A percentile compares a stretch with the other conserved stretches of the same genome.
Conservation (phyloP, 2,888 invertebrate genomes). For the Sarcophaga variegata region DNA sequence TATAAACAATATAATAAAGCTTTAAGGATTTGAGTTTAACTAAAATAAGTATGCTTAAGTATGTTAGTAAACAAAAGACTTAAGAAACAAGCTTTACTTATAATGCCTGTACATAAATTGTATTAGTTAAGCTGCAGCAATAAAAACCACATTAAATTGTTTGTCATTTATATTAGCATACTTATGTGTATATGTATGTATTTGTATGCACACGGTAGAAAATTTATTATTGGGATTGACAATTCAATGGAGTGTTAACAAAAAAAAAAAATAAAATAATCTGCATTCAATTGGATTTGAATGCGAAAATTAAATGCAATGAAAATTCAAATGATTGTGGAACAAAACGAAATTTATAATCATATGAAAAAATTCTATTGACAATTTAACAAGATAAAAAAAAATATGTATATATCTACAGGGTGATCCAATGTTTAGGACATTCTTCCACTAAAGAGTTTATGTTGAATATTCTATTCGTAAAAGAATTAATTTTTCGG, state of each 20-base stretch:
- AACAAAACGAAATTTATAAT: no score
- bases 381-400: no score
- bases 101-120: not conserved
- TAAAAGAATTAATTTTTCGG: no score
- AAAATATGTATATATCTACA: no score
- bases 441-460: no score
- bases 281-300: no score
- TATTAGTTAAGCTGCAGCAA: not conserved
- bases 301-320: no score
- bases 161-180: not conserved
- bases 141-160: not conserved
- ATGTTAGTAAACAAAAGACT: slow-evolving; percentile 27
- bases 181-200: not conserved
- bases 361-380: no score
- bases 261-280: no score
- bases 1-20: not conserved
- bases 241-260: not conserved
- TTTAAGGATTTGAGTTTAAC: not conserved
- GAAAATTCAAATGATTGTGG: no score
- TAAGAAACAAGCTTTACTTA: slow-evolving; percentile 28
- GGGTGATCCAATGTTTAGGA: no score
- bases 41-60: not conserved
- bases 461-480: no score
- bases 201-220: not conserved
- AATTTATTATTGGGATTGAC: not conserved